Evolutionary conservation across 1,140 invertebrate genomes (phyloP).

Genomic region (Drosophila funebris): DNA sequence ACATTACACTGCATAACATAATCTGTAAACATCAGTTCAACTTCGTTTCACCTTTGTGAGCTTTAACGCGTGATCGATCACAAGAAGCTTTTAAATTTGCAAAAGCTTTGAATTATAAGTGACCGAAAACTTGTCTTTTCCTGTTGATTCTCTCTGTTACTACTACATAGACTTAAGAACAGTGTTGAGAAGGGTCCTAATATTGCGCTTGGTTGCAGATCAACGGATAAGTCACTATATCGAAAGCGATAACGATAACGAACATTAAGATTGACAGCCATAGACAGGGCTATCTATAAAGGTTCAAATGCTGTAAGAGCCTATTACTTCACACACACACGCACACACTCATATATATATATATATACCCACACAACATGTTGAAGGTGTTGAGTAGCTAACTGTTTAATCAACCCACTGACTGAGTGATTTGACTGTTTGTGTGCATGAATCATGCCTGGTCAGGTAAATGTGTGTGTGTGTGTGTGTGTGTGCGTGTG

Average conservation of each 20-base stretch:
- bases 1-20: not conserved
- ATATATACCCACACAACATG: not conserved
- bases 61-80: not conserved
- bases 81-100: not conserved
- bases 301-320: not conserved
- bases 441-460: conserved; percentile 29
- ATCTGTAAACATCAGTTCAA: not conserved
- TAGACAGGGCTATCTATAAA: not conserved
- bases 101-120: not conserved
- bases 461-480: conserved; percentile 27
- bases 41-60: not conserved
- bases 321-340: not conserved
- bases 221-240: no score
- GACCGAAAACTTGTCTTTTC: no score
- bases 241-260: no score
- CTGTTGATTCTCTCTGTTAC: no score
- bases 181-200: no score
- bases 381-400: conserved; percentile 39
- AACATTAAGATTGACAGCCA: not conserved
- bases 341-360: not conserved
- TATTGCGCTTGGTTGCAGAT: no score
- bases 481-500: not conserved
- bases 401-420: conserved; percentile 21
- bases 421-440: conserved; percentile 27
- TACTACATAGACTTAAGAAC: not conserved